Evolutionary conservation across 2,888 invertebrate species (phyloP).

Genomic region (Aplocera efformata): DNA sequence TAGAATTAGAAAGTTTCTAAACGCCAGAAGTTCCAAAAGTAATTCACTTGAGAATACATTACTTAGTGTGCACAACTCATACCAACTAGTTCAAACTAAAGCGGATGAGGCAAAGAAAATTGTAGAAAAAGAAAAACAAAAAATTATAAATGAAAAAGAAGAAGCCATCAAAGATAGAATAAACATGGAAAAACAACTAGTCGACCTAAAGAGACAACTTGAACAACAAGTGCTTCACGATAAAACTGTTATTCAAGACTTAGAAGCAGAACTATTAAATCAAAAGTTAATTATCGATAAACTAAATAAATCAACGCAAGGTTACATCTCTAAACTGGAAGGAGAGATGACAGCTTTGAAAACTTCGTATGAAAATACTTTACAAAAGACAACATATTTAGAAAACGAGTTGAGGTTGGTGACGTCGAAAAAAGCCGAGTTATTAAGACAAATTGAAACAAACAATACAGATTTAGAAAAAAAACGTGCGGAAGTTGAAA

Average conservation of each 20-base stretch:
- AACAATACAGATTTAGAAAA: constrained; percentile 37
- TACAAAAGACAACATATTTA: constrained; percentile 39
- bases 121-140: constrained; percentile 66
- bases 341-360: constrained; percentile 50
- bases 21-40: constrained; percentile 44
- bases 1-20: constrained; percentile 48
- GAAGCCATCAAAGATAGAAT: constrained; percentile 53
- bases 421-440: constrained; percentile 36
- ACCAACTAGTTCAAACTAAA: constrained; percentile 60
- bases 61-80: constrained; percentile 58
- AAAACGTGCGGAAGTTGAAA: constrained; percentile 44
- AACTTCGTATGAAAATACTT: constrained; percentile 46
- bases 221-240: constrained; percentile 49
- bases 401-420: constrained; percentile 39
- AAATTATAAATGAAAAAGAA: constrained; percentile 63
- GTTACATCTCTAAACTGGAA: constrained; percentile 51
- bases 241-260: constrained; percentile 49
- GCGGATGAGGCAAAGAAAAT: constrained; percentile 65
- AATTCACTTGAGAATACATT: constrained; percentile 53
- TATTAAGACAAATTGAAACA: constrained; percentile 34
- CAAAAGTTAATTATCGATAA: constrained; percentile 59
- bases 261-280: constrained; percentile 57
- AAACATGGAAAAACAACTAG: constrained; percentile 49
- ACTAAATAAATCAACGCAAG: constrained; percentile 50
- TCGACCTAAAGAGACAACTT: constrained; percentile 45